A percentile compares a stretch with the other conserved stretches of the same genome.
Conservation (phyloP, 2,888 invertebrate genomes). For the Eristalis tenax region DNA sequence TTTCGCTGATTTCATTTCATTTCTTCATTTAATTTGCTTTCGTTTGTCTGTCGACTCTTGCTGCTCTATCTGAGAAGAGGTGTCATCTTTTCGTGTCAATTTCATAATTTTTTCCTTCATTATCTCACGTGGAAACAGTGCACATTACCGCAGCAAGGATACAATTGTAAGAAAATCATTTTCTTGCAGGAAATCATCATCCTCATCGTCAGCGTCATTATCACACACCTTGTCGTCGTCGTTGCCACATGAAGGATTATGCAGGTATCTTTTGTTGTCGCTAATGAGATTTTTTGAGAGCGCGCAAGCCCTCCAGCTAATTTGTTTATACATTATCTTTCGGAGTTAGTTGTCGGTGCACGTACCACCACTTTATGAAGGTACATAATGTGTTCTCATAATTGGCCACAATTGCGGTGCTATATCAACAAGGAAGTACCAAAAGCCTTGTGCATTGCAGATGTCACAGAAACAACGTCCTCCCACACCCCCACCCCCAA, state of each 20-base stretch:
- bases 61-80: constrained; percentile 42
- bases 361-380: constrained; percentile 59
- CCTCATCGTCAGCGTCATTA: constrained; percentile 39
- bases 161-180: constrained; percentile 65
- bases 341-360: constrained; percentile 56
- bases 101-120: constrained; percentile 67
- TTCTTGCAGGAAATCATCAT: constrained; percentile 67
- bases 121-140: constrained; percentile 57
- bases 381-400: constrained; percentile 44
- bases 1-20: constrained; percentile 46
- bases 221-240: background rate
- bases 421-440: constrained; percentile 56
- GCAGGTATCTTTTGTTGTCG: constrained; percentile 71
- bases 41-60: constrained; percentile 30
- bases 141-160: constrained; percentile 45
- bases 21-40: constrained; percentile 48
- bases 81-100: constrained; percentile 68
- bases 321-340: constrained; percentile 66
- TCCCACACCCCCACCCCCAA: background rate
- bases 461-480: constrained; percentile 35
- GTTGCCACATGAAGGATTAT: constrained; percentile 62
- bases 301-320: constrained; percentile 60
- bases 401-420: constrained; percentile 58
- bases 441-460: constrained; percentile 44
- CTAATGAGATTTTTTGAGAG: constrained; percentile 71